These are phyloP conservation scores for Cathartes aura DNA, from an alignment of 2,113 vertebrate species.

Conservation along the genomic window DNA sequence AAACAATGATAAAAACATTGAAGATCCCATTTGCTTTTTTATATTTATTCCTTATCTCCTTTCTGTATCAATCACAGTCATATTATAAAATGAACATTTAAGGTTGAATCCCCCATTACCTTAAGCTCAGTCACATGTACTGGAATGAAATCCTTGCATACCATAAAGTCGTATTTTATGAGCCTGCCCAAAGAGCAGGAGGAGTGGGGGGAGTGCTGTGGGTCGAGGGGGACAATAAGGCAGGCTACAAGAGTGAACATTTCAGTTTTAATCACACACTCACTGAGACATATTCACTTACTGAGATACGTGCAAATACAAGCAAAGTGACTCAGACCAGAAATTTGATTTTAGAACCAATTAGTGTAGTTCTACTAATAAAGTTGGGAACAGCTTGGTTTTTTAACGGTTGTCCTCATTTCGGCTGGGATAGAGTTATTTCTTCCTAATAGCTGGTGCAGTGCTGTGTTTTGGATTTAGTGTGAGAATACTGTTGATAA, in stretches of 20 bases:
- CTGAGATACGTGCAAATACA: neutral
- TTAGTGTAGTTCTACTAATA: neutral
- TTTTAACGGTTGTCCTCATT: neutral
- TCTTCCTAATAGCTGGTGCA: no score
- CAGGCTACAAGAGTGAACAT: neutral
- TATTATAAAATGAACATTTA: neutral
- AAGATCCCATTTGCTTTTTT: neutral
- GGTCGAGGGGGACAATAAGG: neutral
- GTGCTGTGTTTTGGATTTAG: no score
- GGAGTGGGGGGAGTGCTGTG: neutral
- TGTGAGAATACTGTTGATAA: no score
- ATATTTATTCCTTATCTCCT: neutral
- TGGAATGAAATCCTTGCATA: neutral
- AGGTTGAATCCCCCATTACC: neutral
- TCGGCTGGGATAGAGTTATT: no score
- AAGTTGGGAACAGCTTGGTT: neutral
- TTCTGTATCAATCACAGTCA: neutral
- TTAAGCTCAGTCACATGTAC: constrained; percentile 5
- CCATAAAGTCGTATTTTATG: neutral
- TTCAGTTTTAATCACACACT: neutral
- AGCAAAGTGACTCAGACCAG: neutral
- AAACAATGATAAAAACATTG: neutral
- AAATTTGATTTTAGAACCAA: neutral
- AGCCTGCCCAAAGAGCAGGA: neutral
- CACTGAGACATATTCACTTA: neutral